These are phyloP conservation scores for Macrotus californicus DNA, from an alignment of 2,113 vertebrate genomes.

Conservation along the genomic window DNA sequence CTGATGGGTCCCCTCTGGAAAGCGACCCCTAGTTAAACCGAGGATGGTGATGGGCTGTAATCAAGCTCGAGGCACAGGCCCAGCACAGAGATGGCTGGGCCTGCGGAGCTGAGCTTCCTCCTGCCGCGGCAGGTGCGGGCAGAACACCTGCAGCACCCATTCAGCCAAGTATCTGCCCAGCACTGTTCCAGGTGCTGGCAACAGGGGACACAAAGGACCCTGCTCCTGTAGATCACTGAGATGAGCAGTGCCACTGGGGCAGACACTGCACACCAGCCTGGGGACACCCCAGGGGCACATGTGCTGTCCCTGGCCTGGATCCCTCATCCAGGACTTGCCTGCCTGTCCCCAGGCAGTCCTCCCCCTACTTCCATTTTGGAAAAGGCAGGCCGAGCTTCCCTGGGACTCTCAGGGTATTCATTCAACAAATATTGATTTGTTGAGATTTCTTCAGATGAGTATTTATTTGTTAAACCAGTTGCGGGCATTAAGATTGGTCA, in stretches of 20 bases:
- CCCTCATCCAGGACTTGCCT: not conserved
- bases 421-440: not conserved
- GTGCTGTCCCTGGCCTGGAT: not conserved
- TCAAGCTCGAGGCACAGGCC: not conserved
- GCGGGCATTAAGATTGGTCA: not conserved
- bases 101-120: not conserved
- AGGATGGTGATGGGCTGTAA: not conserved
- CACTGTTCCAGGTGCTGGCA: not conserved
- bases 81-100: fast-evolving
- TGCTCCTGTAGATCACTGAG: not conserved
- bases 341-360: not conserved
- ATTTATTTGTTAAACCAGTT: not conserved
- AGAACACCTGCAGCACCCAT: too few species aligned
- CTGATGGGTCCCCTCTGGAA: not conserved
- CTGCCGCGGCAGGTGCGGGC: not conserved
- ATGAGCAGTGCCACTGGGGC: not conserved
- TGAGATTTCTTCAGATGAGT: not conserved
- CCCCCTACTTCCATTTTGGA: not conserved
- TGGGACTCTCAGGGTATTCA: not conserved
- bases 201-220: too few species aligned
- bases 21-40: not conserved
- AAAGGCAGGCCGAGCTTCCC: not conserved
- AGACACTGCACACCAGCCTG: not conserved
- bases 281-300: not conserved
- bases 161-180: fast-evolving